Conservation (phyloP, 2,888 invertebrate genomes). For the Argyresthia goedartella region DNA sequence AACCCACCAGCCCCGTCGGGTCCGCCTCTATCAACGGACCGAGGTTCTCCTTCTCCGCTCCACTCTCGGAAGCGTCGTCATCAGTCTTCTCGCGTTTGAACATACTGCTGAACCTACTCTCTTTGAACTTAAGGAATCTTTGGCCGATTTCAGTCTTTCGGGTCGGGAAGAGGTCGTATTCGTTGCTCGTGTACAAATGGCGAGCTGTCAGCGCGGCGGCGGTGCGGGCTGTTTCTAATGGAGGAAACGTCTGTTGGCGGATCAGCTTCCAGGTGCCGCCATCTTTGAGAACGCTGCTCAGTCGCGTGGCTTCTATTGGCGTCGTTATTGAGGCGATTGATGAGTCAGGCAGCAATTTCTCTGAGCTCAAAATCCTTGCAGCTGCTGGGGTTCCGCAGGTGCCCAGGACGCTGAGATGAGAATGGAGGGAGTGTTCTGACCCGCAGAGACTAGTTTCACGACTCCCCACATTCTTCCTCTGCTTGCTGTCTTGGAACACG, state of each 20-base stretch:
- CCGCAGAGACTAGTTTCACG: constrained; percentile 10
- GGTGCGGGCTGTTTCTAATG: constrained; percentile 32
- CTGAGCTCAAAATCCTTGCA: constrained; percentile 21
- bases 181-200: constrained; percentile 28
- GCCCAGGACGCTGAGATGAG: constrained; percentile 29
- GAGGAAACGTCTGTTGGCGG: constrained; percentile 81
- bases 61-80: constrained; percentile 30
- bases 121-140: constrained; percentile 15
- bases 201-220: constrained; percentile 22
- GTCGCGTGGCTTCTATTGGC: constrained; percentile 70
- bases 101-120: constrained; percentile 19
- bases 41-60: constrained; percentile 25
- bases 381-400: constrained; percentile 21
- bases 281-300: constrained; percentile 72
- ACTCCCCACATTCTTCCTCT: constrained; percentile 19
- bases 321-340: constrained; percentile 81
- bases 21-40: constrained; percentile 5
- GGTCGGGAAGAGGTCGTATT: constrained; percentile 18
- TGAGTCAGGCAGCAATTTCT: constrained; percentile 75
- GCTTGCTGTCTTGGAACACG: constrained; percentile 37
- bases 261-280: constrained; percentile 59
- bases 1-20: constrained; percentile 10
- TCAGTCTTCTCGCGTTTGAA: constrained; percentile 26
- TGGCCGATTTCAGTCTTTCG: constrained; percentile 24
- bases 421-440: constrained; percentile 34